Conservation (phyloP, 2,888 invertebrate species). For the Patella pellucida region DNA sequence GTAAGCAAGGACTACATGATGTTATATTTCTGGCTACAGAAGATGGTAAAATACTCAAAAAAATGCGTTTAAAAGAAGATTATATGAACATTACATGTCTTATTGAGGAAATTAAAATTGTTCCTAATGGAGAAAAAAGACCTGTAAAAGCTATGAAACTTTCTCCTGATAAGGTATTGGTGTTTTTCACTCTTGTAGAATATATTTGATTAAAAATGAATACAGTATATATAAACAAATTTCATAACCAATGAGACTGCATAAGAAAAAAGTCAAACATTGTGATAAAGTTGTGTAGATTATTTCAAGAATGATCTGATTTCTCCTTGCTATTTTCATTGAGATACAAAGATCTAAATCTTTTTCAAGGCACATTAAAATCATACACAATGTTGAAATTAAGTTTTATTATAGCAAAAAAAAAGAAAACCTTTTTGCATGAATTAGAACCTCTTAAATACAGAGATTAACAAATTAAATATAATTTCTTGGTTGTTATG, state of each 20-base stretch:
- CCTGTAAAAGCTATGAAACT: constrained; percentile 82
- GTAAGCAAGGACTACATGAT: constrained; percentile 80
- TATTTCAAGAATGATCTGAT: no score
- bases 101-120: constrained; percentile 84
- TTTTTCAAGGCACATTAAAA: neutral
- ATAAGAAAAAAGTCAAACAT: no score
- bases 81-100: constrained; percentile 82
- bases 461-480: no score
- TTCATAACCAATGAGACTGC: no score
- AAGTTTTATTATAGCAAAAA: no score
- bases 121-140: constrained; percentile 74
- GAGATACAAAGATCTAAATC: neutral
- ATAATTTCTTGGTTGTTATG: no score
- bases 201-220: neutral
- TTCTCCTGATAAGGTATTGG: constrained; percentile 74
- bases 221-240: no score
- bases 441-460: no score
- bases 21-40: constrained; percentile 86
- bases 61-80: constrained; percentile 81
- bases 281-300: no score
- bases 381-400: no score
- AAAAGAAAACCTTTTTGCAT: no score
- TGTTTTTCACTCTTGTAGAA: neutral
- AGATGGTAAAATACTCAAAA: constrained; percentile 83
- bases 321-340: neutral